Evolutionary conservation across 1,140 invertebrate genomes (phyloP), one percentile per base, ranked within the genome.

Genomic region (Drosophila setifemur): DNA sequence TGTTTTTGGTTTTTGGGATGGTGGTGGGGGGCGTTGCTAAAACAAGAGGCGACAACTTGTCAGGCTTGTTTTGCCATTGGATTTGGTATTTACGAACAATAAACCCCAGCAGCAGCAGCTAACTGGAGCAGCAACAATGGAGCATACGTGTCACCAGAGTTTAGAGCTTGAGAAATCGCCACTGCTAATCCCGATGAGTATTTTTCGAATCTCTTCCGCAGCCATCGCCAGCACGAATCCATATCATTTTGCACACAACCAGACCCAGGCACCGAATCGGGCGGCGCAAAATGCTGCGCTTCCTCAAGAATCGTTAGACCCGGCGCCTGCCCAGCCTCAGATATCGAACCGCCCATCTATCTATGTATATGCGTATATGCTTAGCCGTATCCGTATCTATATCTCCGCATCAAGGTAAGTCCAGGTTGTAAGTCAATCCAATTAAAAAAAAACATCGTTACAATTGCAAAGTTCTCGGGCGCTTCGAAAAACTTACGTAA

Each of bases 221-320:
- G 81, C 61, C 53, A 69, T 57, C 55, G 37, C 39, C 63, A 48
- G 43, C 73, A 54, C 43, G 31, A 57, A 68, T 47, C 29, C 55
- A 86, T 68, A 54, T 78, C 71, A 66, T 77, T 85, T 82, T 79
- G 70, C 79, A 85, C 70, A 50, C 28, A 39, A 45, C n/a, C 33
- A 37, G 5, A 37, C 12, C 14, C 14, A 14, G 70, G 39, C 60
- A 52, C 45, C 43, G 35, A 61, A 55, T 39, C 26, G 67, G 44
- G 66, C 53, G 66, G 37, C 43, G 28, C 31, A 75, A 85, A 86
- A 85, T 85, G 81, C 60, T 81, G 61, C 81, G 81, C 43, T 85
- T 85, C 58, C 81, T 85, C 44, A 86, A 85, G 57, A 85, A 81
- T 42, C 81, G 75, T 49, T 86, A 85, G 81, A 53, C 35, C 50